phyloP scores from a whole-genome alignment of 2,797 vertebrate species.

The Sebastiscus albofasciatus region DNA sequence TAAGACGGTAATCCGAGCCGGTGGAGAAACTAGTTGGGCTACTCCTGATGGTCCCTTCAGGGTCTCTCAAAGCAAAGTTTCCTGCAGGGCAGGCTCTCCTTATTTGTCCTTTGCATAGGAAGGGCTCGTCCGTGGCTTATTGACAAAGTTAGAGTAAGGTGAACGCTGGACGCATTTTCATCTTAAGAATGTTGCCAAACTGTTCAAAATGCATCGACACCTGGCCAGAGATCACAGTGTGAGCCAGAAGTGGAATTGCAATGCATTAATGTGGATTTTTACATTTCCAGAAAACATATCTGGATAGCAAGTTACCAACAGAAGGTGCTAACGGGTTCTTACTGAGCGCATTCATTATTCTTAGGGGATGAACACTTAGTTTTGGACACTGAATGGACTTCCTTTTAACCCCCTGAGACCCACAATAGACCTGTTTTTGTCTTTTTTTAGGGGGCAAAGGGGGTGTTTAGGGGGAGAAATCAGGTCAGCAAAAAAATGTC shows the following conservation, averaged over 20 bases:
- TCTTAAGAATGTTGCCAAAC: neutral
- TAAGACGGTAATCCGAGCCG: neutral
- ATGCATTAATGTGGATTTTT: no score
- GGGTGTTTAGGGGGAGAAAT: no score
- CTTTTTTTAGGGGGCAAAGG: no score
- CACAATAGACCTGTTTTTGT: fast-evolving
- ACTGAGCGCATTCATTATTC: neutral
- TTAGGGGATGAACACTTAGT: neutral
- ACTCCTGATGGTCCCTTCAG: neutral
- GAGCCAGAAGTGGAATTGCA: neutral
- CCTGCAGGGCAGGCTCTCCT: neutral
- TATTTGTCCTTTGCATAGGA: neutral
- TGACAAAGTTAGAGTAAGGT: neutral
- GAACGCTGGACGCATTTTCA: neutral
- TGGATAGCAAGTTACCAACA: neutral
- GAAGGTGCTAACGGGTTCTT: no score
- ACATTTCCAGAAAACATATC: neutral
- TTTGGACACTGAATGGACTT: fast-evolving
- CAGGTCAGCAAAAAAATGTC: no score
- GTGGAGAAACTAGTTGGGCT: neutral
- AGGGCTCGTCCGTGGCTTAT: neutral
- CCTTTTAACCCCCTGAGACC: neutral
- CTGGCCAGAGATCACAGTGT: neutral
- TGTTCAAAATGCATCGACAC: neutral
- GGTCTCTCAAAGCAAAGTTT: neutral